Evolutionary conservation across 2,888 invertebrate genomes (phyloP).

Genomic region (Synergus itoensis): DNA sequence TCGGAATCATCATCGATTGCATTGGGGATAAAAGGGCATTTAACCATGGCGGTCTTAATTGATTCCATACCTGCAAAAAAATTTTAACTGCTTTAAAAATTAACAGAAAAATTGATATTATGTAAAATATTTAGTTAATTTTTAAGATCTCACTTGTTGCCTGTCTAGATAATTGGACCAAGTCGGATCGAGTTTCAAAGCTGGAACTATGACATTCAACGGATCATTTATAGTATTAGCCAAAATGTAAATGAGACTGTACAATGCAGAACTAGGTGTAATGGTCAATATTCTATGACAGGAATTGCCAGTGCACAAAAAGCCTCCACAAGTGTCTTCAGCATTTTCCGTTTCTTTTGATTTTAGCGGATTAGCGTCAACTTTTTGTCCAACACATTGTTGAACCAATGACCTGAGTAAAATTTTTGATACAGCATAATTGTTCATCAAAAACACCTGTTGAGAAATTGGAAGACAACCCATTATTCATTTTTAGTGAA

Average conservation of each 20-base stretch:
- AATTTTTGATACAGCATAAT: conserved; percentile 82
- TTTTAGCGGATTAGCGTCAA: neutral
- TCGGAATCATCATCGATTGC: conserved; percentile 82
- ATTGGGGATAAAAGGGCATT: conserved; percentile 85
- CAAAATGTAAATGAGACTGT: conserved; percentile 83
- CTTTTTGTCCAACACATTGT: conserved; percentile 55
- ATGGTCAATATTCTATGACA: conserved; percentile 77
- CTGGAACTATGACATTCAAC: conserved; percentile 81
- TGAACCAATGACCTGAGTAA: conserved; percentile 62
- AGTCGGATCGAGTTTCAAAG: conserved; percentile 81
- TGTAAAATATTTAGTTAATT: neutral
- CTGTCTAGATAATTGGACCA: conserved; percentile 89
- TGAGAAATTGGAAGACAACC: neutral
- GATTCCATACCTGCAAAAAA: conserved; percentile 87
- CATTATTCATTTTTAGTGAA: neutral
- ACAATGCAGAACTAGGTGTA: conserved; percentile 81
- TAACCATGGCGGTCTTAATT: conserved; percentile 88
- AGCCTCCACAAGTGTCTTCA: conserved; percentile 81
- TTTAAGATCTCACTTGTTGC: conserved; percentile 81
- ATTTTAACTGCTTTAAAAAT: neutral
- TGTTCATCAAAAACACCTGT: conserved; percentile 86
- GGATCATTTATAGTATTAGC: conserved; percentile 82
- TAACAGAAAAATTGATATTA: conserved; percentile 5
- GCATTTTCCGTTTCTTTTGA: conserved; percentile 51
- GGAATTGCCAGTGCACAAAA: conserved; percentile 86